Conservation (phyloP, 2,113 vertebrate species). For the Passer montanus region DNA sequence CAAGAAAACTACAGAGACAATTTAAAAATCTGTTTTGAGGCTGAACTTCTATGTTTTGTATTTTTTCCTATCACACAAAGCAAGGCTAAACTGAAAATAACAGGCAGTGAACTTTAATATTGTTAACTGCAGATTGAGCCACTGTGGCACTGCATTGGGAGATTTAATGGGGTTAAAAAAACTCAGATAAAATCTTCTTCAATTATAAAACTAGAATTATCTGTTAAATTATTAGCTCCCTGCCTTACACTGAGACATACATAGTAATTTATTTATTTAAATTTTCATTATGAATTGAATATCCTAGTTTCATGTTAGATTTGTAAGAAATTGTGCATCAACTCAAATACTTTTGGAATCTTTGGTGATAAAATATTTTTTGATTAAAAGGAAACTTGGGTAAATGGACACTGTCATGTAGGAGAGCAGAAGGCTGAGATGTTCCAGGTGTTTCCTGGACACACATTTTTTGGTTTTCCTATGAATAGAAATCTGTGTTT, state of each 20-base stretch:
- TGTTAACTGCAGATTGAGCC: slow-evolving; percentile 45
- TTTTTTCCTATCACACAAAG: slow-evolving; percentile 39
- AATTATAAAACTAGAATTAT: background rate
- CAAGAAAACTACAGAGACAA: slow-evolving; percentile 27
- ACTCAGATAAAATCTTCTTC: background rate
- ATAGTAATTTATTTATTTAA: background rate
- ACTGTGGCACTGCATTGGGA: slow-evolving; percentile 24
- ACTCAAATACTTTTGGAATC: background rate
- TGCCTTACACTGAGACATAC: background rate
- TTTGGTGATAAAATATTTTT: background rate
- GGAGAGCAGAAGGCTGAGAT: background rate
- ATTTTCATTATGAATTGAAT: background rate
- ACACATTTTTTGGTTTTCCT: background rate
- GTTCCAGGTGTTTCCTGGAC: slow-evolving; percentile 20
- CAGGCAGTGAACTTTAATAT: background rate
- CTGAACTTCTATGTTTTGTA: slow-evolving; percentile 12
- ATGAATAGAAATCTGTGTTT: slow-evolving; percentile 14
- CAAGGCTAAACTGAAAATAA: slow-evolving; percentile 64
- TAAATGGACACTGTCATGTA: background rate
- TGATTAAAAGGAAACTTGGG: background rate
- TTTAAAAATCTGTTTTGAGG: slow-evolving; percentile 58
- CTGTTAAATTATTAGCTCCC: background rate
- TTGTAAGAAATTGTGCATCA: background rate
- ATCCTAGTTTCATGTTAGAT: background rate
- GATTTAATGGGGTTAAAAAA: slow-evolving; percentile 13